Conservation (phyloP, 2,888 invertebrate genomes). For the Athalia cordata region DNA sequence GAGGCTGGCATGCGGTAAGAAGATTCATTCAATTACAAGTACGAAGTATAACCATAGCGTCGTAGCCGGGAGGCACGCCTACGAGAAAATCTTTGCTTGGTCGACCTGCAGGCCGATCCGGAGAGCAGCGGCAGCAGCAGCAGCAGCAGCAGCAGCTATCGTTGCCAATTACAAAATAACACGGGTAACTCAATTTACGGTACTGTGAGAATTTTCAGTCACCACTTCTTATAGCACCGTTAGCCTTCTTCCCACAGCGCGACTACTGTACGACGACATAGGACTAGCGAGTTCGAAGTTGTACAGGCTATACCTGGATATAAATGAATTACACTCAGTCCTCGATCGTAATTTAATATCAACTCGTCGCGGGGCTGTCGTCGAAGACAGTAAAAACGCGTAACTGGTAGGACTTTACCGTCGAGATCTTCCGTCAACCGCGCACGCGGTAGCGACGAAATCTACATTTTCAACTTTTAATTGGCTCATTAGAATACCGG, state of each 20-base stretch:
- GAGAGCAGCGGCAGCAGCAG: too few relatives aligned
- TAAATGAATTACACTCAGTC: conserved; percentile 24
- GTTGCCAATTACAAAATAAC: conserved; percentile 44
- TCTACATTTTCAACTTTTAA: conserved; percentile 39
- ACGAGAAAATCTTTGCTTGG: conserved; percentile 32
- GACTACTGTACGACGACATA: neutral
- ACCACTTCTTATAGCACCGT: conserved; percentile 20
- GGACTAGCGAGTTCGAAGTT: neutral
- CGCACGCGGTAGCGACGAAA: conserved; percentile 28
- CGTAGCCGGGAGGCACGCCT: conserved; percentile 30
- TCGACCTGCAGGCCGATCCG: neutral
- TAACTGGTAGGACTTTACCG: conserved; percentile 24
- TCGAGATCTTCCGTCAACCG: conserved; percentile 26
- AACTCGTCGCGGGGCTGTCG: conserved; percentile 15
- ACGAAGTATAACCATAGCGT: neutral
- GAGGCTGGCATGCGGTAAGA: neutral
- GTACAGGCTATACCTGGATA: conserved; percentile 4
- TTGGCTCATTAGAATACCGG: conserved; percentile 43
- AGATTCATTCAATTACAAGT: conserved; percentile 30
- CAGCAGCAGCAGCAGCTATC: conserved; percentile 1
- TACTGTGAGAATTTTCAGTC: conserved; percentile 45
- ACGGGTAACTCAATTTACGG: conserved; percentile 44
- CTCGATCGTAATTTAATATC: conserved; percentile 27
- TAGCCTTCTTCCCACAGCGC: conserved; percentile 24
- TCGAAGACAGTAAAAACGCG: conserved; percentile 25